Evolutionary conservation across 2,113 vertebrate species (phyloP).

Genomic region (Progne subis): DNA sequence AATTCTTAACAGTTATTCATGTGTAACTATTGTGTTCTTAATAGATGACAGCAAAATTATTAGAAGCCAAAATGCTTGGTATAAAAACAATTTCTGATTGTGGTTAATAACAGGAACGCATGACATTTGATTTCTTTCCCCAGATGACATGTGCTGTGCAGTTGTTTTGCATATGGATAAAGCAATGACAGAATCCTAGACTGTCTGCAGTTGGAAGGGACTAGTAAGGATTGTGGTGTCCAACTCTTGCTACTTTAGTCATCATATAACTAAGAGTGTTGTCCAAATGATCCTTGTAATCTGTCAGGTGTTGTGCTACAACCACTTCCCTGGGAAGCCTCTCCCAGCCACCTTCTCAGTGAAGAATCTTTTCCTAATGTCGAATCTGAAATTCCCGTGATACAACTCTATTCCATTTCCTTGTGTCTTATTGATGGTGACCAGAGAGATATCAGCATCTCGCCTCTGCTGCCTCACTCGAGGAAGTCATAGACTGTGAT

Average conservation of each 20-base stretch:
- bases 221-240: background rate
- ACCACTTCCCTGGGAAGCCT: background rate
- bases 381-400: background rate
- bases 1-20: background rate
- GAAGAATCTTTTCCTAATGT: background rate
- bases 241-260: background rate
- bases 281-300: background rate
- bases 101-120: background rate
- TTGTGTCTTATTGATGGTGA: background rate
- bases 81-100: background rate
- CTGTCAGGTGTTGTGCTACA: background rate
- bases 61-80: background rate
- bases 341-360: background rate
- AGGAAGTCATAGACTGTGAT: background rate
- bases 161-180: background rate
- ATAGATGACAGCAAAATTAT: background rate
- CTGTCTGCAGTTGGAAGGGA: background rate
- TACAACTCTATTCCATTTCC: background rate
- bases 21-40: background rate
- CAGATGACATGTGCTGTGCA: background rate
- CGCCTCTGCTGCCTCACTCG: fast-evolving
- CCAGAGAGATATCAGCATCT: background rate
- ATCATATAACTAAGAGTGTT: background rate
- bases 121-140: background rate
- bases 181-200: background rate